Percentiles rank a stretch among this genome's conserved stretches.
These are phyloP conservation scores for Schizothorax lantsangensis DNA, from an alignment of 2,797 vertebrate species.

Conservation along the genomic window DNA sequence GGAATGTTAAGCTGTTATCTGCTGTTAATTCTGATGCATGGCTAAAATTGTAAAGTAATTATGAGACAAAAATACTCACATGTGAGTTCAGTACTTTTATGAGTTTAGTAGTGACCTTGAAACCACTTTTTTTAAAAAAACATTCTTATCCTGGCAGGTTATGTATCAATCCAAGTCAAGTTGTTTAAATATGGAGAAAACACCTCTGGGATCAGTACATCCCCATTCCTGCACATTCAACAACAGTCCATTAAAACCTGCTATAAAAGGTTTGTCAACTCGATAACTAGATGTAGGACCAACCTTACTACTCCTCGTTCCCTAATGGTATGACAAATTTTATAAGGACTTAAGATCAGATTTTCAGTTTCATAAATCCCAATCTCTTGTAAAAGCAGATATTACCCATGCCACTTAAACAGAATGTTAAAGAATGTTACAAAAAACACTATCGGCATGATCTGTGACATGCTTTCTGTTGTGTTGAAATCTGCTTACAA, in stretches of 20 bases:
- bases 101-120: background rate
- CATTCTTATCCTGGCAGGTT: slow-evolving; percentile 74
- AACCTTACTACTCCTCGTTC: background rate
- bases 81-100: background rate
- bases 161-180: slow-evolving; percentile 76
- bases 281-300: background rate
- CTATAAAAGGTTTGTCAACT: background rate
- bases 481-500: too few relatives aligned
- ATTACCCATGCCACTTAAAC: background rate
- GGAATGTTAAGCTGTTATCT: background rate
- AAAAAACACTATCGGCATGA: background rate
- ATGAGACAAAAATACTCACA: background rate
- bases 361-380: background rate
- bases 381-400: background rate
- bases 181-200: slow-evolving; percentile 33
- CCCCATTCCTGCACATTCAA: background rate
- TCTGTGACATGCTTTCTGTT: background rate
- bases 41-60: background rate
- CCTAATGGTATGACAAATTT: background rate
- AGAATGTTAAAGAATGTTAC: background rate
- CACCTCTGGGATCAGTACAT: background rate
- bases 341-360: background rate
- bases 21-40: background rate
- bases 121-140: too few relatives aligned
- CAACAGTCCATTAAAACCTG: background rate